Evolutionary conservation across 2,797 vertebrate species (phyloP), one percentile per base, ranked within the genome.

Genomic region (Bovichtus variegatus): DNA sequence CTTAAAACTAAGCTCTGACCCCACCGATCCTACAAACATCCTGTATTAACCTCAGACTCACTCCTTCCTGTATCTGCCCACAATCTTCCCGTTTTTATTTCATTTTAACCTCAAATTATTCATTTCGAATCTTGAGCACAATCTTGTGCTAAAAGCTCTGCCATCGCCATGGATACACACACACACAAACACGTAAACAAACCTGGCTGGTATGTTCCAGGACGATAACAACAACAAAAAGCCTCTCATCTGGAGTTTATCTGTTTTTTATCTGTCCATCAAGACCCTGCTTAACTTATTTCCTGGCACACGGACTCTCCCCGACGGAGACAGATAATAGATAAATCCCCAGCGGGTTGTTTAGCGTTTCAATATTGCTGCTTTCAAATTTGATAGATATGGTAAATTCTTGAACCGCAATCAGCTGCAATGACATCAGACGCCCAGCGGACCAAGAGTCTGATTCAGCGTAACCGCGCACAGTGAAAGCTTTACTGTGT

Each of bases 241-340:
- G 67, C 78, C 53, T 83, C 68, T 91, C 89, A 91, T 94, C 87
- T 93, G 88, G 89, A 90, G 82, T 87, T 83, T 91, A 87, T 92
- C 90, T 83, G 83, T 47, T 80, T 34, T 89, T 88, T 92, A 92
- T 90, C 86, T 85, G 84, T 71, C 78, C 83, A 91, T 92, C 91
- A 71, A 60, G 64, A 79, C 59, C 43, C 53, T 29, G 83, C 74
- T 76, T 76, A 77, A 70, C 72, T 82, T 65, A 66, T 58, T 78
- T 75, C 59, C 80, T 74, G 83, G 81, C 83, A 80, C 51, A 34
- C 16, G 4, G 50, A 18, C 65, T 36, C 59, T 72, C 61, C 64
- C 61, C 40, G 57, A 71, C 66, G 16, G 38, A 84, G 74, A 69
- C 85, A 80, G 87, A 90, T 87, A 83, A 76, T 31, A 87, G 88